Evolutionary conservation across 2,888 invertebrate genomes (phyloP).

Genomic region (Meiosimyza decipiens): DNA sequence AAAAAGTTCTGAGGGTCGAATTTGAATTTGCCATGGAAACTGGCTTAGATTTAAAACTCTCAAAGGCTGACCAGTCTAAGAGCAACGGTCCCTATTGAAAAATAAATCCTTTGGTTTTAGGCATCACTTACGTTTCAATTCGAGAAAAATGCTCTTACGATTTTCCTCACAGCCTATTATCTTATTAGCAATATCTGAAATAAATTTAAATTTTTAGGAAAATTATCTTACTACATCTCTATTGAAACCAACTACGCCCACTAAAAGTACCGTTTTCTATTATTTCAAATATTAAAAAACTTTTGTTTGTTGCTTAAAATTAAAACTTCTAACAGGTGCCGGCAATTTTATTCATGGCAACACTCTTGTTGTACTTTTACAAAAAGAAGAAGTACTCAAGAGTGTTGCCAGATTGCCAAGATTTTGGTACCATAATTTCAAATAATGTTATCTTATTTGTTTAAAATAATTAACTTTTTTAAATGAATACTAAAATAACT

Average conservation of each 20-base stretch:
- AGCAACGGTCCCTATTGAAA: no score
- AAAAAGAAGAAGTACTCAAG: slow-evolving; percentile 12
- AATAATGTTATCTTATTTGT: slow-evolving; percentile 1
- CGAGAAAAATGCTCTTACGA: no score
- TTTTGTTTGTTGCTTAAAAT: slow-evolving; percentile 28
- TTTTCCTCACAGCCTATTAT: no score
- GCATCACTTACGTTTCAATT: no score
- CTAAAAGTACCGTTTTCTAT: slow-evolving; percentile 29
- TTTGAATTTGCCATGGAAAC: no score
- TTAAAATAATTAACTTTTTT: slow-evolving; percentile 3
- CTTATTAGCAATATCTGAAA: no score
- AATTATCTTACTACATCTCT: no score
- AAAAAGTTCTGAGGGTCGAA: no score
- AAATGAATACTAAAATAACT: slow-evolving; percentile 25
- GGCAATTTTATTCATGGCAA: slow-evolving; percentile 17
- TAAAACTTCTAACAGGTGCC: slow-evolving; percentile 12
- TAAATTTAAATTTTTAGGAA: no score
- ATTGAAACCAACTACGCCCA: slow-evolving; percentile 30
- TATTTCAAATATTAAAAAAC: slow-evolving; percentile 8
- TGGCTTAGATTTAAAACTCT: no score
- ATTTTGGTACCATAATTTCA: slow-evolving; percentile 5
- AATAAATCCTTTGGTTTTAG: no score
- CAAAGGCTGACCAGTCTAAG: no score
- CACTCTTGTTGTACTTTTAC: slow-evolving; percentile 29
- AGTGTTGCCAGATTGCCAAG: slow-evolving; percentile 33